Conservation (phyloP, 2,113 vertebrate genomes). For the Phocoena sinus region DNA sequence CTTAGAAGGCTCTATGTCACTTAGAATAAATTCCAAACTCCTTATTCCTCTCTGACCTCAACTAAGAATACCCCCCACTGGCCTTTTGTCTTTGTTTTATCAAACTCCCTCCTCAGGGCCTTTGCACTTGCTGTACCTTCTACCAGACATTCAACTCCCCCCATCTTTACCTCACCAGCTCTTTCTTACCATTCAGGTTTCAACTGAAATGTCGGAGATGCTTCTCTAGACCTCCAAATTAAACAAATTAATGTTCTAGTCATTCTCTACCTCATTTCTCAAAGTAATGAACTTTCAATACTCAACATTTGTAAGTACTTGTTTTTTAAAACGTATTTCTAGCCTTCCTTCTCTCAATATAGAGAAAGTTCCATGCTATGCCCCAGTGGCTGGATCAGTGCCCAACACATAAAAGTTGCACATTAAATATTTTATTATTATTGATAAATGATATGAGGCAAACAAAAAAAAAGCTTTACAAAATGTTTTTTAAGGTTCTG, state of each 20-base stretch:
- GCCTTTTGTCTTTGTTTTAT: neutral
- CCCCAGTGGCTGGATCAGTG: neutral
- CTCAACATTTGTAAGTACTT: neutral
- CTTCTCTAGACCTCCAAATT: neutral
- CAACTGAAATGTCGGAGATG: neutral
- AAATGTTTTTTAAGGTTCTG: slow-evolving; percentile 5
- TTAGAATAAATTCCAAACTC: neutral
- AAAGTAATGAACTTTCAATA: neutral
- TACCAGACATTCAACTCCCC: neutral
- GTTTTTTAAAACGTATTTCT: neutral
- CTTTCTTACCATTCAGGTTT: neutral
- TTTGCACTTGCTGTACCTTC: neutral
- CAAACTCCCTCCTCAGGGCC: neutral
- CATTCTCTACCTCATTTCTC: neutral
- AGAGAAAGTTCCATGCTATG: neutral
- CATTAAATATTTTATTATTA: neutral
- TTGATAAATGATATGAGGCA: neutral
- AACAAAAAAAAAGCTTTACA: neutral
- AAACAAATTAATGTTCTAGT: neutral
- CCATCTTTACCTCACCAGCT: neutral
- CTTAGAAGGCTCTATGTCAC: neutral
- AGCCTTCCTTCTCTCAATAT: neutral
- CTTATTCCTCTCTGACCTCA: neutral
- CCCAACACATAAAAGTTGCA: neutral
- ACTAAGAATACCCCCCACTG: neutral